Evolutionary conservation across 2,888 invertebrate species (phyloP), one percentile per base, ranked within the genome.

Genomic region (Mechanitis mazaeus): DNA sequence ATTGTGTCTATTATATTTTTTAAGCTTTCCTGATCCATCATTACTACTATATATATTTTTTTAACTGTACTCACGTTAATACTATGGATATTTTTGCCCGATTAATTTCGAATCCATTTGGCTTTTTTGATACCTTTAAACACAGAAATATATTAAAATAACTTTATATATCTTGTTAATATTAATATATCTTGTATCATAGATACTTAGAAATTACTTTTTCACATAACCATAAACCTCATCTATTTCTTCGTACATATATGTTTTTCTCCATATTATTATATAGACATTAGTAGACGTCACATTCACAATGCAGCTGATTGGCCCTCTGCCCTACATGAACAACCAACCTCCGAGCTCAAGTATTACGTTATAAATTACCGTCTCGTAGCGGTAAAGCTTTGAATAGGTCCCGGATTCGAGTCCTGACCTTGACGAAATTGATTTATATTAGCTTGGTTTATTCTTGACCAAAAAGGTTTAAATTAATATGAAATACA

Each of bases 201-300:
- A 20, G n/a, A 12, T 12, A 28, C 7, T 50, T 35, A 3, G 6
- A 35, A 35, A 6, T 35, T 35, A 35, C 35, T 5, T 35, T 35
- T 35, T 3, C 6, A 35, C 35, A 35, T 35, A 35, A 35, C 20
- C 54, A 33, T 47, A 57, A 55, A 46, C 72, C 75, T 65, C 68
- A 76, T 79, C 79, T 70, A 73, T 68, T 62, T 64, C 68, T 68
- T 69, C 64, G 47, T 61, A 64, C 67, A 63, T 70, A 58, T 42
- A 35, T n/a, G 64, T 56, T 53, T 77, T 76, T 70, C 69, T 75
- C 66, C 72, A 20, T 20, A 20, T 72, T 74, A 77, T 81, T 78
- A 81, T 83, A 77, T 81, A 77, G 74, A 75, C 80, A 86, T 85
- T 84, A 77, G 82, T 85, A 73, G 69, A 71, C 71, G 81, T 84